Percentiles rank a stretch among this genome's conserved stretches.
These are phyloP conservation scores for Antechinus flavipes DNA, from an alignment of 2,113 vertebrate species.

Conservation along the genomic window DNA sequence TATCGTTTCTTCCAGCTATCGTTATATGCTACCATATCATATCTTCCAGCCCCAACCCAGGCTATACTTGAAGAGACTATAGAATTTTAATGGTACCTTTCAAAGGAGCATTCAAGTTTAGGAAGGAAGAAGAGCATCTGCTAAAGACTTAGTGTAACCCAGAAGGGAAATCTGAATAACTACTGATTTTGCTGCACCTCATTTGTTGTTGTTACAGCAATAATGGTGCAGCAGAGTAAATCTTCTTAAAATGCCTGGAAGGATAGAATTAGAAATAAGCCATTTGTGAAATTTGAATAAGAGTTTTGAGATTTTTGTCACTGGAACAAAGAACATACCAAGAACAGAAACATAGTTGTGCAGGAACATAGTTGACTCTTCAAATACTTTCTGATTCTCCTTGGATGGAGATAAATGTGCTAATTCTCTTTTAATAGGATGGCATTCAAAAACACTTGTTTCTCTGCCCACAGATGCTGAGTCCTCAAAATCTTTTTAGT, in stretches of 20 bases:
- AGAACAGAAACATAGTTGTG: conserved; percentile 21
- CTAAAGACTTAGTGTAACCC: conserved; percentile 9
- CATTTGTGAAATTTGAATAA: not conserved
- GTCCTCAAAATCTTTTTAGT: conserved; percentile 39
- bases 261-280: not conserved
- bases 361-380: conserved; percentile 4
- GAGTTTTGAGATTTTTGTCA: conserved; percentile 26
- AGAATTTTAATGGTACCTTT: conserved; percentile 9
- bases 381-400: conserved; percentile 27
- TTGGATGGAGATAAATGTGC: conserved; percentile 7
- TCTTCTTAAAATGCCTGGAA: not conserved
- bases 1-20: not conserved
- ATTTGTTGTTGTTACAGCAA: not conserved
- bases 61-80: conserved; percentile 28
- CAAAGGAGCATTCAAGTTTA: not conserved
- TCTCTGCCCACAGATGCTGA: not conserved
- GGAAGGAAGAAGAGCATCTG: not conserved
- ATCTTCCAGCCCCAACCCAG: not conserved
- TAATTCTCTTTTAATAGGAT: not conserved
- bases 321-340: conserved; percentile 38
- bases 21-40: not conserved
- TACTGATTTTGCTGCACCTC: not conserved
- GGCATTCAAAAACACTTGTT: not conserved
- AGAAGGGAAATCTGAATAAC: not conserved
- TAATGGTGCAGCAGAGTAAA: conserved; percentile 6